phyloP scores from a whole-genome alignment of 1,140 invertebrate species.

The Drosophila tropicalis region DNA sequence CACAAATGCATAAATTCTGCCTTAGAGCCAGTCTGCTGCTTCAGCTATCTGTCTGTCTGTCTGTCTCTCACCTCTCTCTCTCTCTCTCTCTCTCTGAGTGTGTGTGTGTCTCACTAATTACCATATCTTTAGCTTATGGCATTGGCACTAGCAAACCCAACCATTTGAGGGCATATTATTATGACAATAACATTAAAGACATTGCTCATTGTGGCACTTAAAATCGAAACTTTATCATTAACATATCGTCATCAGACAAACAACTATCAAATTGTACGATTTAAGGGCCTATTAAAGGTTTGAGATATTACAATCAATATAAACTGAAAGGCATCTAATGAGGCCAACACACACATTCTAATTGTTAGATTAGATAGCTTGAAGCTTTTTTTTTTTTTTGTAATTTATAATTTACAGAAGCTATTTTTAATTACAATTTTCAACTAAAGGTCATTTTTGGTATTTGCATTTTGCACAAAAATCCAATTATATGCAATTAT shows the following conservation, averaged over 20 bases:
- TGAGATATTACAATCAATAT: too few relatives aligned
- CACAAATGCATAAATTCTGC: slow-evolving; percentile 73
- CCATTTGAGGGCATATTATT: slow-evolving; percentile 23
- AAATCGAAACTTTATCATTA: slow-evolving; percentile 9
- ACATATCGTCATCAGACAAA: neutral
- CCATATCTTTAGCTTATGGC: slow-evolving; percentile 72
- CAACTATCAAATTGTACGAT: neutral
- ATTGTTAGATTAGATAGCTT: too few relatives aligned
- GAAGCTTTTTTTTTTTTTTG: too few relatives aligned
- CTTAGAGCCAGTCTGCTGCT: slow-evolving; percentile 31
- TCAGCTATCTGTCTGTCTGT: slow-evolving; percentile 21
- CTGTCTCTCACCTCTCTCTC: neutral
- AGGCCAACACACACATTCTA: too few relatives aligned
- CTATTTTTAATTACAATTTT: neutral
- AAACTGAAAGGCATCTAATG: too few relatives aligned
- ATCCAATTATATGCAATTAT: slow-evolving; percentile 8
- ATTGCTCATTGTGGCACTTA: slow-evolving; percentile 1
- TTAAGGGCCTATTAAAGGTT: neutral
- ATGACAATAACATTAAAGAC: slow-evolving; percentile 15
- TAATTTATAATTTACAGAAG: neutral
- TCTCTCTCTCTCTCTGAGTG: slow-evolving; percentile 26
- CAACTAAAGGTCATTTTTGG: neutral
- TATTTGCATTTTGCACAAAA: neutral
- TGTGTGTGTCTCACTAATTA: slow-evolving; percentile 69
- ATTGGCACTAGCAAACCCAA: slow-evolving; percentile 48